phyloP scores from a whole-genome alignment of 2,888 invertebrate genomes.

The Caenorhabditis angaria region DNA sequence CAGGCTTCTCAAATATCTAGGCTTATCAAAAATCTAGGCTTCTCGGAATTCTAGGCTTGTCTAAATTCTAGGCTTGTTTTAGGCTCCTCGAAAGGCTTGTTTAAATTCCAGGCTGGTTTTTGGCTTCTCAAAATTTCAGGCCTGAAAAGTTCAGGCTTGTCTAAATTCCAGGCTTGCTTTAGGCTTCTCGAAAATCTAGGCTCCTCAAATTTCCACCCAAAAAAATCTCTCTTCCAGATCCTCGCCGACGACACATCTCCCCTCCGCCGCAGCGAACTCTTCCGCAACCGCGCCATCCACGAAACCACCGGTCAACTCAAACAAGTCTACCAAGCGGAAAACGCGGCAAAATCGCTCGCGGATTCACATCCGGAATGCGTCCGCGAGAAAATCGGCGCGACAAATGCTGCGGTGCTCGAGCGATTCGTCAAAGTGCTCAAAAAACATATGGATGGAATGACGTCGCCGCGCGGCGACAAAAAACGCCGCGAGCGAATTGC shows the following conservation, averaged over 20 bases:
- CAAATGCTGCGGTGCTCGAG: conserved; percentile 13
- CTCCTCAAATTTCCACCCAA: background rate
- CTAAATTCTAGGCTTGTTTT: no score
- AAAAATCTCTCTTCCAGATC: conserved; percentile 1
- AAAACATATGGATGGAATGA: conserved; percentile 12
- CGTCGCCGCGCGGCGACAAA: background rate
- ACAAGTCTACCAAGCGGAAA: conserved; percentile 26
- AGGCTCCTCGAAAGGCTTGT: no score
- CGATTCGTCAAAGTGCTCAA: conserved; percentile 40
- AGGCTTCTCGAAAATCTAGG: background rate
- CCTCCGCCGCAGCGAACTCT: conserved; percentile 19
- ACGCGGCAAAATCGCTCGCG: conserved; percentile 36
- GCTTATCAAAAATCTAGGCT: no score
- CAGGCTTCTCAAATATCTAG: no score
- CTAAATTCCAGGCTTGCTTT: no score
- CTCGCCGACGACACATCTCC: conserved; percentile 17
- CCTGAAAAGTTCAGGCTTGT: no score
- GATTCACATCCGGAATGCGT: conserved; percentile 34
- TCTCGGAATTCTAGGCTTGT: no score
- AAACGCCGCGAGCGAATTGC: background rate
- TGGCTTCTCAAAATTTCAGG: no score
- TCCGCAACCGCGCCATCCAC: conserved; percentile 18
- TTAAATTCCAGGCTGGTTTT: no score
- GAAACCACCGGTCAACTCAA: conserved; percentile 31
- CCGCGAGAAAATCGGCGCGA: conserved; percentile 13